Evolutionary conservation across 2,888 invertebrate species (phyloP).

Genomic region (Drosophila paranaensis): DNA sequence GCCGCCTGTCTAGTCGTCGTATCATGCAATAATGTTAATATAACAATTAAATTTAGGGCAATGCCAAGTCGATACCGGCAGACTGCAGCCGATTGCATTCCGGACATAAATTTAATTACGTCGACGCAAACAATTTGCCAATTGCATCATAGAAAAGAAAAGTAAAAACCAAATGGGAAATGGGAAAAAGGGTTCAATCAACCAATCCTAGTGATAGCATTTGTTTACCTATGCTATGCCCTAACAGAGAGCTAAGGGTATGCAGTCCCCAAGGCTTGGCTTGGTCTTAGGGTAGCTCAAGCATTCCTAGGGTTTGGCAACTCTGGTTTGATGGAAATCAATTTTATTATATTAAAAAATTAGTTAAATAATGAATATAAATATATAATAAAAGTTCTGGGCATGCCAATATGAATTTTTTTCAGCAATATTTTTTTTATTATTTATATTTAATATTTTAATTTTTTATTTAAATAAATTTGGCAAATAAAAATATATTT

Average conservation of each 20-base stretch:
- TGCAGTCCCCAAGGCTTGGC: too few relatives aligned
- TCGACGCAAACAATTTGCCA: constrained; percentile 48
- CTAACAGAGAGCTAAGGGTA: background rate
- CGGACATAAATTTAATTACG: constrained; percentile 60
- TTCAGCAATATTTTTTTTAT: too few relatives aligned
- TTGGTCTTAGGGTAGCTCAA: too few relatives aligned
- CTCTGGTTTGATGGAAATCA: too few relatives aligned
- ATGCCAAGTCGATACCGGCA: background rate
- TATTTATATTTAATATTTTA: too few relatives aligned
- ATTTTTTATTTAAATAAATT: too few relatives aligned
- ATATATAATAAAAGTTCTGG: too few relatives aligned
- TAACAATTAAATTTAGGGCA: constrained; percentile 58
- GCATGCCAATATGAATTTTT: too few relatives aligned
- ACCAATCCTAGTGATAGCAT: constrained; percentile 12
- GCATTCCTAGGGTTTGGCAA: too few relatives aligned
- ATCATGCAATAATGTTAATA: constrained; percentile 61
- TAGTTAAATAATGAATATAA: too few relatives aligned
- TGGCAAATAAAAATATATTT: too few relatives aligned
- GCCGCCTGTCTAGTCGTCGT: background rate
- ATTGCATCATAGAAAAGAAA: constrained; percentile 13
- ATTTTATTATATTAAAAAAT: too few relatives aligned
- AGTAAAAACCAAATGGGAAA: background rate
- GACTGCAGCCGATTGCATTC: constrained; percentile 24
- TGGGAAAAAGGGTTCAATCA: background rate
- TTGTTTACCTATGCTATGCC: constrained; percentile 9